A percentile compares a stretch with the other conserved stretches of the same genome.
Evolutionary conservation across 2,113 vertebrate species (phyloP).

Genomic region (Ptyas mucosa): DNA sequence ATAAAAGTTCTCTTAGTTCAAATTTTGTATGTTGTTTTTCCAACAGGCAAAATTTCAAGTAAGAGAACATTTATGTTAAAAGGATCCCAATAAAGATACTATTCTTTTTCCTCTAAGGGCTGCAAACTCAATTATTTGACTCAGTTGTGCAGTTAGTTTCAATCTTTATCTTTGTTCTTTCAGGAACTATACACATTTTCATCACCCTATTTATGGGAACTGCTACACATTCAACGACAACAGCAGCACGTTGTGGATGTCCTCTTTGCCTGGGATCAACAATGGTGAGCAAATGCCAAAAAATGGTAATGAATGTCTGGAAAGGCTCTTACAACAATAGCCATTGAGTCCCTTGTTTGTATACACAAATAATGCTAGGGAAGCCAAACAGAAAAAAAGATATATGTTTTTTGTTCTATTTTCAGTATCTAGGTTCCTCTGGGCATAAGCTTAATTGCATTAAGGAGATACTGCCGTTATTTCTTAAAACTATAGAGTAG

Average conservation of each 20-base stretch:
- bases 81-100: background rate
- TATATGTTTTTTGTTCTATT: background rate
- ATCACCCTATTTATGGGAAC: slow-evolving; percentile 77
- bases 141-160: background rate
- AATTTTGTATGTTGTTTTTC: background rate
- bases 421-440: background rate
- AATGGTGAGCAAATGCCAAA: slow-evolving; percentile 63
- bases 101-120: background rate
- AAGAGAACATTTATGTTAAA: background rate
- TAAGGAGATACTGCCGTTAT: background rate
- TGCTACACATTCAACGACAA: slow-evolving; percentile 80
- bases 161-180: slow-evolving; percentile 23
- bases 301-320: background rate
- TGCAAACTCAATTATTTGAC: background rate
- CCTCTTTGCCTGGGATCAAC: slow-evolving; percentile 73
- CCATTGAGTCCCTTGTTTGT: background rate
- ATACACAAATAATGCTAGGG: too few relatives aligned
- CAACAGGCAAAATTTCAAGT: background rate
- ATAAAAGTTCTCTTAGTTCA: background rate
- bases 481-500: background rate
- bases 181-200: slow-evolving; percentile 78
- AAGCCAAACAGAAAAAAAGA: too few relatives aligned
- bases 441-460: background rate
- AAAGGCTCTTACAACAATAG: background rate
- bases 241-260: slow-evolving; percentile 71